Percentiles rank a stretch among this genome's conserved stretches.
Evolutionary conservation across 2,888 invertebrate species (phyloP).

Genomic region (Dendrolimus houi): DNA sequence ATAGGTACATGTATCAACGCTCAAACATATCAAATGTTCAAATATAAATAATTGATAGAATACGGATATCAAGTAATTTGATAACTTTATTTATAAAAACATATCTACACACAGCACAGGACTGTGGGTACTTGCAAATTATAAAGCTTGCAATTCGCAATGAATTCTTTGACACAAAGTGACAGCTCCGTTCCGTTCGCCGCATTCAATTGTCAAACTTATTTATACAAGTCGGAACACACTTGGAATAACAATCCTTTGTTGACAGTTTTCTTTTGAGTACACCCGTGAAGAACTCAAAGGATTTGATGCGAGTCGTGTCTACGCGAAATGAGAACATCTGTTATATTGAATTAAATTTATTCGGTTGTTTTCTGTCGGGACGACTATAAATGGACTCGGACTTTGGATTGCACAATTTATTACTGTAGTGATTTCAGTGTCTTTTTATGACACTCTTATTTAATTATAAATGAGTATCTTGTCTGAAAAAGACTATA

Average conservation of each 20-base stretch:
- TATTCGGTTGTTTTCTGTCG: constrained; percentile 30
- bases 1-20: too few relatives aligned
- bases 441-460: background rate
- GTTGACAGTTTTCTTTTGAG: constrained; percentile 57
- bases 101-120: background rate
- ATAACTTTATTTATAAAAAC: too few relatives aligned
- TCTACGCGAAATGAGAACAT: constrained; percentile 53
- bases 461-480: constrained; percentile 1
- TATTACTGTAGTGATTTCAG: too few relatives aligned
- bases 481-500: background rate
- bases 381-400: constrained; percentile 1
- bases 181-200: constrained; percentile 4
- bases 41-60: too few relatives aligned
- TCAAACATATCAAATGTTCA: too few relatives aligned
- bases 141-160: background rate
- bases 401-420: too few relatives aligned
- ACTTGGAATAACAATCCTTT: constrained; percentile 65
- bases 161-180: constrained; percentile 5
- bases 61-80: too few relatives aligned
- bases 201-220: constrained; percentile 49
- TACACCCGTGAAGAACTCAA: constrained; percentile 53
- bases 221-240: constrained; percentile 55
- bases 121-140: background rate
- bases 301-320: constrained; percentile 54
- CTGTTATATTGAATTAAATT: constrained; percentile 62